Evolutionary conservation across 2,888 invertebrate genomes (phyloP), one percentile per base, ranked within the genome.

Genomic region (Gymnosoma rotundatum): DNA sequence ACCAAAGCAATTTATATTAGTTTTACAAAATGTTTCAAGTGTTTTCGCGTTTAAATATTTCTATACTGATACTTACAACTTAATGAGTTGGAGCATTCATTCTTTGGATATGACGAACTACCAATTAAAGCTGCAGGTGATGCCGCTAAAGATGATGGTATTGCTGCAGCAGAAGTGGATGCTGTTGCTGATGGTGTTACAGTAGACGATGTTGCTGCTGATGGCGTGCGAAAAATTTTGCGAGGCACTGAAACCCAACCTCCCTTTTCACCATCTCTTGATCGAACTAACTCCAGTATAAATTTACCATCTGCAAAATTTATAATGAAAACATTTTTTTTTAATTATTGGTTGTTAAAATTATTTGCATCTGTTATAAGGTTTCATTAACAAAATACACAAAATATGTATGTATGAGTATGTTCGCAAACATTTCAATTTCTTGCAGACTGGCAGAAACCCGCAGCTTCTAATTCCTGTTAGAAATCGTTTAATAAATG

Each of bases 211-310:
- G 91, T 88, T 94, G 95, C 90, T 88, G 95, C 95, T 88, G 96
- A 95, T 80, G 95, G 95, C 88, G 96, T 96, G 95, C 97, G 97
- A 93, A 96, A 97, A 81, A 96, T 96, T 93, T 97, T 97, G 89
- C 96, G 95, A 86, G 96, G 96, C 88, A 97, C 97, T 86, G 97
- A 97, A 89, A 97, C 96, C 97, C 97, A 97, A 72, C 96, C 96
- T 73, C 95, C 94, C 88, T 96, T 94, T 91, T 96, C 97, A 83
- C 97, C 96, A 89, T 95, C 96, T 88, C 95, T 94, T 54, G 95
- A 94, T 88, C 96, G 94, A 82, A 95, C 95, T 93, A 97, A 91
- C 93, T 97, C 97, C 93, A 97, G 93, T 89, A 97, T 97, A 92
- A 97, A 96, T 93, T 97, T 97, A 86, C 97, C 97, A 95, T 97